phyloP scores from a whole-genome alignment of 2,888 invertebrate genomes.

The Himalopsyche anomala region DNA sequence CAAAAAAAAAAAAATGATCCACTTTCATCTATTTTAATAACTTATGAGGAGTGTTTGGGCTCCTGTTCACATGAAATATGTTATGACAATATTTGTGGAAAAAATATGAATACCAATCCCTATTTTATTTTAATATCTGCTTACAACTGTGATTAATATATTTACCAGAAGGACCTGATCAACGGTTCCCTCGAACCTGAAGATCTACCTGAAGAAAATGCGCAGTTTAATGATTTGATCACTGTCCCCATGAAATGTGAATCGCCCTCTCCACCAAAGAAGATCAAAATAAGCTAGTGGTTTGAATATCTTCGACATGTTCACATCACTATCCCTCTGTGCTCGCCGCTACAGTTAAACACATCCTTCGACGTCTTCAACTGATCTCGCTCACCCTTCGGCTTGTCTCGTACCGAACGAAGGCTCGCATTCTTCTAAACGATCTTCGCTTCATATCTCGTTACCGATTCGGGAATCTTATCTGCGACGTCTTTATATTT shows the following conservation, averaged over 20 bases:
- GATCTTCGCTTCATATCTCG: too few relatives aligned
- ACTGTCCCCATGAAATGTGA: slow-evolving; percentile 53
- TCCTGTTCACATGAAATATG: too few relatives aligned
- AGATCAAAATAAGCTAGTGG: slow-evolving; percentile 64
- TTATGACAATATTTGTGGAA: too few relatives aligned
- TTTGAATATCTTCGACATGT: slow-evolving; percentile 52
- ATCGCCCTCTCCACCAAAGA: slow-evolving; percentile 61
- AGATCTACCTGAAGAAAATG: slow-evolving; percentile 70
- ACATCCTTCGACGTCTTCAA: background rate
- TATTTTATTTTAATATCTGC: too few relatives aligned
- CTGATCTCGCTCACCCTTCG: background rate
- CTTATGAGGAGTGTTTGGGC: too few relatives aligned
- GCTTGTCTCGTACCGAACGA: too few relatives aligned
- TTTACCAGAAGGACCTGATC: slow-evolving; percentile 57
- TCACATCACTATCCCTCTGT: slow-evolving; percentile 48
- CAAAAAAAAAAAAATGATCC: too few relatives aligned
- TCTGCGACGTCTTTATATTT: too few relatives aligned
- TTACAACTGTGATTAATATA: background rate
- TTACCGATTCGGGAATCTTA: too few relatives aligned
- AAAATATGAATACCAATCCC: too few relatives aligned
- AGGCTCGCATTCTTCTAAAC: too few relatives aligned
- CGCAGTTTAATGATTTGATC: background rate
- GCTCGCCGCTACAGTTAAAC: background rate
- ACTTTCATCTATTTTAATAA: too few relatives aligned
- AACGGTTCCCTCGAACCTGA: slow-evolving; percentile 62